A percentile compares a stretch with the other conserved stretches of the same genome.
phyloP scores from a whole-genome alignment of 1,140 invertebrate species.

The Plutomurus gul region DNA sequence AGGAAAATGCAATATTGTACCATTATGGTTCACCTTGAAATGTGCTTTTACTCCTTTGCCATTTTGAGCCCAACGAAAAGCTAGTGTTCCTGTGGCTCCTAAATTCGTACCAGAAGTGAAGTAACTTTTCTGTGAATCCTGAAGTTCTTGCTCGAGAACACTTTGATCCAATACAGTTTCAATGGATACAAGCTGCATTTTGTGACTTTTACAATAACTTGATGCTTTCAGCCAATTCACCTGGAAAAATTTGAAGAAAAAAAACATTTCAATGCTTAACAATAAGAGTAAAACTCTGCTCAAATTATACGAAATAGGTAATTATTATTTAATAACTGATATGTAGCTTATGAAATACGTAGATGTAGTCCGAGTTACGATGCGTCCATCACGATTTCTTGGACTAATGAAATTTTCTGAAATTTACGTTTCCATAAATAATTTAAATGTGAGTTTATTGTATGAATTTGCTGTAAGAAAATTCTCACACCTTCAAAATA shows the following conservation, averaged over 20 bases:
- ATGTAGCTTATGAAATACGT: neutral
- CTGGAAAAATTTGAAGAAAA: neutral
- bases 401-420: neutral
- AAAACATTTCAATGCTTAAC: no score
- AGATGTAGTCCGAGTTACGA: neutral
- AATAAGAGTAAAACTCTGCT: no score
- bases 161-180: neutral
- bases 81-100: neutral
- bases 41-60: neutral
- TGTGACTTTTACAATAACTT: neutral
- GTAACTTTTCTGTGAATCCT: neutral
- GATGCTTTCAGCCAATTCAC: neutral
- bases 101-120: neutral
- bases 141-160: neutral
- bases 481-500: neutral
- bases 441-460: neutral
- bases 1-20: neutral
- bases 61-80: neutral
- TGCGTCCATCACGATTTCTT: neutral
- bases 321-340: no score
- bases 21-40: neutral
- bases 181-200: neutral
- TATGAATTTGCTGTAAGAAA: neutral
- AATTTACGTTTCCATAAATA: neutral
- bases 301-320: no score